Evolutionary conservation across 1,140 invertebrate species (phyloP).

Genomic region (Leptinotarsa texana): DNA sequence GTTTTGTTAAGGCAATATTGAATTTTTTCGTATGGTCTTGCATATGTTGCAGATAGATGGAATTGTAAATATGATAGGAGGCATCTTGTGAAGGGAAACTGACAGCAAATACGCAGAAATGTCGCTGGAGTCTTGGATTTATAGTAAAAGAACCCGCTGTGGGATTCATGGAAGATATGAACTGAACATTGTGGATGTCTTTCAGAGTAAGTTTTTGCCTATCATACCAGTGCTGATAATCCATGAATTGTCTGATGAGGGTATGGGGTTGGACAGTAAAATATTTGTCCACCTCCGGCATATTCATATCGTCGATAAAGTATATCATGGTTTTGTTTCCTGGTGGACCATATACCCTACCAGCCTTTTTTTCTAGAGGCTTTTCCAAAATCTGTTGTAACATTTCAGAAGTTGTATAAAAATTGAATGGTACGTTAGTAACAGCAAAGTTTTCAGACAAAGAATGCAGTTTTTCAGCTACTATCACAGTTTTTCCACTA

Average conservation of each 20-base stretch:
- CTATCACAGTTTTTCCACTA: slow-evolving; percentile 84
- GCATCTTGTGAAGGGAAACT: slow-evolving; percentile 86
- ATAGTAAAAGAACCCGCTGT: slow-evolving; percentile 95
- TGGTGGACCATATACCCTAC: slow-evolving; percentile 88
- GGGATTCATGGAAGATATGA: slow-evolving; percentile 95
- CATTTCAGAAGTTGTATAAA: slow-evolving; percentile 94
- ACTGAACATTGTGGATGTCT: slow-evolving; percentile 93
- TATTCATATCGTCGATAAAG: slow-evolving; percentile 96
- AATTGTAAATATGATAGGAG: slow-evolving; percentile 80
- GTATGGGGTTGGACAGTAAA: slow-evolving; percentile 96
- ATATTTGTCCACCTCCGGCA: slow-evolving; percentile 95
- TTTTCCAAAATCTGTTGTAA: slow-evolving; percentile 90
- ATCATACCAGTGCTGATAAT: slow-evolving; percentile 94
- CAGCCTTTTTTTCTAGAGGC: slow-evolving; percentile 93
- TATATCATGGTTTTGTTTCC: slow-evolving; percentile 90
- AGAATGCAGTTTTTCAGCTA: slow-evolving; percentile 79
- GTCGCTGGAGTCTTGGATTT: slow-evolving; percentile 86
- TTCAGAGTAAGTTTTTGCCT: slow-evolving; percentile 83
- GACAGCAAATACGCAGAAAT: slow-evolving; percentile 89
- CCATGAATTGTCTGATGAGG: slow-evolving; percentile 89
- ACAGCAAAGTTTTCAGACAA: slow-evolving; percentile 80
- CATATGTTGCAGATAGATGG: slow-evolving; percentile 81
- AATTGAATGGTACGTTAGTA: slow-evolving; percentile 92
- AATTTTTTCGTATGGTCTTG: slow-evolving; percentile 71
- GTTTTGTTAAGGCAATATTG: slow-evolving; percentile 61